Evolutionary conservation across 2,113 vertebrate species (phyloP).

Genomic region (Hippocampus zosterae): DNA sequence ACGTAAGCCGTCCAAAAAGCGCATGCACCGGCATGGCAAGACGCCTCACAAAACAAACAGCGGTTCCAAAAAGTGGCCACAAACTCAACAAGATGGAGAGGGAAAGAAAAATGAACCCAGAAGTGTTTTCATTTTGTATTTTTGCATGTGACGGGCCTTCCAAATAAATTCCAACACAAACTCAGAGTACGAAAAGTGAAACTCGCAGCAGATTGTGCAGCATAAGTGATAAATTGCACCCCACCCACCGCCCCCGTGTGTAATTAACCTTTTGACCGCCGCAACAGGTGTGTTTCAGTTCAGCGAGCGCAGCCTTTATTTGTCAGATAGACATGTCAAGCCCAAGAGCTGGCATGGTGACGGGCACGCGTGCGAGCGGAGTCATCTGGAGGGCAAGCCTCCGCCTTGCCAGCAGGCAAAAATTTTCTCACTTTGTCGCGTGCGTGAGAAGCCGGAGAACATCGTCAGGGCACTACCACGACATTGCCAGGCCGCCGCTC

Average conservation of each 20-base stretch:
- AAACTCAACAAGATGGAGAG: no score
- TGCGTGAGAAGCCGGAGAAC: background rate
- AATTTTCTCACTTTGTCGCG: background rate
- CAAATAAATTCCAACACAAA: no score
- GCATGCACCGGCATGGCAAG: no score
- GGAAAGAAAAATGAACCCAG: no score
- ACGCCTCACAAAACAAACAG: no score
- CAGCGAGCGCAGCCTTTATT: slow-evolving; percentile 30
- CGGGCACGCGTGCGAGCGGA: slow-evolving; percentile 10
- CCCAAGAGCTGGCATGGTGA: slow-evolving; percentile 9
- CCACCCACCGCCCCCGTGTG: background rate
- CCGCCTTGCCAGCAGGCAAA: background rate
- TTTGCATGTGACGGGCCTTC: no score
- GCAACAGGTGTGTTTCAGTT: slow-evolving; percentile 50
- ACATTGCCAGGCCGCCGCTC: no score
- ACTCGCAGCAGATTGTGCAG: slow-evolving; percentile 20
- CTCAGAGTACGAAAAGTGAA: no score
- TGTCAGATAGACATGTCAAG: slow-evolving; percentile 41
- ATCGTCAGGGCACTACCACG: no score
- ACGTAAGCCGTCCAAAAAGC: background rate
- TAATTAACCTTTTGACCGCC: slow-evolving; percentile 58
- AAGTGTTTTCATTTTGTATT: no score
- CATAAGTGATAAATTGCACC: slow-evolving; percentile 46
- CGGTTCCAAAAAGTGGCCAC: no score
- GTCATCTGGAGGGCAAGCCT: background rate